These are phyloP conservation scores for Siniperca knerii DNA, from an alignment of 2,113 vertebrate genomes.

Conservation along the genomic window DNA sequence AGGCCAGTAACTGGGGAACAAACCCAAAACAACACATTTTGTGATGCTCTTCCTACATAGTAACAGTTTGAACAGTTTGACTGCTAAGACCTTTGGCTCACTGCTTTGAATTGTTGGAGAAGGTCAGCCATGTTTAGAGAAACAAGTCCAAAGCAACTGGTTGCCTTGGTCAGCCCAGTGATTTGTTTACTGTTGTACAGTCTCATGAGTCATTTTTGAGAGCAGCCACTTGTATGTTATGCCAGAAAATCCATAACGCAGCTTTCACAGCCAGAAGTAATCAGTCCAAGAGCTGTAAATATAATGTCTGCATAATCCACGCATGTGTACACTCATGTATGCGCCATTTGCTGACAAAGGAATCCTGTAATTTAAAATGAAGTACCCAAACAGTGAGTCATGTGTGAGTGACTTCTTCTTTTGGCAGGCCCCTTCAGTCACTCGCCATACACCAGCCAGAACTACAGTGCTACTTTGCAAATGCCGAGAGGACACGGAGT, in stretches of 20 bases:
- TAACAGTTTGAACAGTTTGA: background rate
- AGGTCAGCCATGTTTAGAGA: constrained; percentile 16
- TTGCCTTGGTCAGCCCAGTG: constrained; percentile 32
- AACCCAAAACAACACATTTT: background rate
- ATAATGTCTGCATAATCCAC: background rate
- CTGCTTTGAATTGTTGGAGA: constrained; percentile 4
- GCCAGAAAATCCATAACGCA: constrained; percentile 57
- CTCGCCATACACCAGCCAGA: background rate
- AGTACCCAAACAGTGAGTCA: constrained; percentile 43
- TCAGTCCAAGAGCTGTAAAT: constrained; percentile 42
- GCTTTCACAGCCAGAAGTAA: constrained; percentile 52
- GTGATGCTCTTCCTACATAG: background rate
- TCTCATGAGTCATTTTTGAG: constrained; percentile 54
- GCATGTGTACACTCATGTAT: background rate
- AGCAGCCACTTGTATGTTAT: constrained; percentile 44
- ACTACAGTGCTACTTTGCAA: background rate
- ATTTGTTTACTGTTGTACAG: constrained; percentile 48
- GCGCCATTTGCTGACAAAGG: constrained; percentile 23
- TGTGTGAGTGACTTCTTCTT: constrained; percentile 30
- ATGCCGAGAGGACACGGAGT: background rate
- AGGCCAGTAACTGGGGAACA: background rate
- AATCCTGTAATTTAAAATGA: constrained; percentile 43
- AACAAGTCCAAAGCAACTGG: constrained; percentile 7
- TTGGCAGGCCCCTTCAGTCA: constrained; percentile 34
- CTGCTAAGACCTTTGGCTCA: background rate